phyloP scores from a whole-genome alignment of 2,888 invertebrate species.

The Dicyrtomina minuta region DNA sequence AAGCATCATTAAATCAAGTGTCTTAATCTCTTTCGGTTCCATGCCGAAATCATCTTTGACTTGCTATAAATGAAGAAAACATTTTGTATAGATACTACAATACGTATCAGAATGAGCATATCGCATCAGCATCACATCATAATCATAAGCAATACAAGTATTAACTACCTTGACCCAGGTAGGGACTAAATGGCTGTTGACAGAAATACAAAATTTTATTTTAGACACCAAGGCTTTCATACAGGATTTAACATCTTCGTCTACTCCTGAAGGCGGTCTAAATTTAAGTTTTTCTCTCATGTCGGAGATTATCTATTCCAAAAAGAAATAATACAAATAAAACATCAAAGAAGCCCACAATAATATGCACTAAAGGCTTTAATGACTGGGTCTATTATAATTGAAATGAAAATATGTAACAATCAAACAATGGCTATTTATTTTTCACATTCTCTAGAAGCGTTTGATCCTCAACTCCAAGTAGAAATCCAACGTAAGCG shows the following conservation, averaged over 20 bases:
- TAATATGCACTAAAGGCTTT: no score
- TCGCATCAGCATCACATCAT: not conserved
- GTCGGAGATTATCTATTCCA: constrained; percentile 15
- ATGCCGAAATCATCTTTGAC: constrained; percentile 7
- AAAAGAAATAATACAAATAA: not conserved
- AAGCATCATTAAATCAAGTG: constrained; percentile 27
- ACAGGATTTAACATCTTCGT: not conserved
- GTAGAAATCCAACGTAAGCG: constrained; percentile 25
- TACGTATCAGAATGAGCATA: no score
- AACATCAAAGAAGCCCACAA: no score
- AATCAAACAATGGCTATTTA: no score
- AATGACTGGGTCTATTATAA: no score
- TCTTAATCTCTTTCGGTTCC: constrained; percentile 4
- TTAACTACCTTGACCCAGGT: constrained; percentile 22
- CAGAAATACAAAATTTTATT: constrained; percentile 17
- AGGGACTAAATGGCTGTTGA: constrained; percentile 6
- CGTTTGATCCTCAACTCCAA: constrained; percentile 8
- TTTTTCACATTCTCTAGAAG: constrained; percentile 8
- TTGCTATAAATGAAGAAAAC: not conserved
- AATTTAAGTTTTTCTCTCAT: constrained; percentile 26
- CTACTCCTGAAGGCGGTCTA: not conserved
- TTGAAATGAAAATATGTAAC: no score
- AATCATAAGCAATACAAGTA: not conserved
- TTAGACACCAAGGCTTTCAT: constrained; percentile 19
- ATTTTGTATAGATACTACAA: not conserved